Evolutionary conservation across 2,113 vertebrate species (phyloP).

Genomic region (Calyptommatus sinebrachiatus): DNA sequence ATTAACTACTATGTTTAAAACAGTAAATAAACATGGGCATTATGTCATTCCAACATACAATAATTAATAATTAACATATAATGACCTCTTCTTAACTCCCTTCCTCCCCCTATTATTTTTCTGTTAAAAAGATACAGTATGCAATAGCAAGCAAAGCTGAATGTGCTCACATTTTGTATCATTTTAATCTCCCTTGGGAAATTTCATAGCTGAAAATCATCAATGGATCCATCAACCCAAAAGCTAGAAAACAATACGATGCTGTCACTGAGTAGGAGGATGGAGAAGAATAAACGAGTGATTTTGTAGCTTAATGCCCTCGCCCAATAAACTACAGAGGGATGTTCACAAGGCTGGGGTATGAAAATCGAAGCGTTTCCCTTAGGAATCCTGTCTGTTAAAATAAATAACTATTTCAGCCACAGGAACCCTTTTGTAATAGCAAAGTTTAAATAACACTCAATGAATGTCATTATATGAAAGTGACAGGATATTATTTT

Average conservation of each 20-base stretch:
- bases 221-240: not conserved
- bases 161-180: conserved; percentile 1
- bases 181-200: conserved; percentile 11
- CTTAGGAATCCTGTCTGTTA: not conserved
- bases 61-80: too few species aligned
- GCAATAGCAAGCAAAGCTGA: conserved; percentile 1
- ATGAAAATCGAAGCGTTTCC: not conserved
- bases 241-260: conserved; percentile 5
- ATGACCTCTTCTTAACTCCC: too few species aligned
- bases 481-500: not conserved
- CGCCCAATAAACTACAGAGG: not conserved
- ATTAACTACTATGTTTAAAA: too few species aligned
- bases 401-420: not conserved
- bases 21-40: too few species aligned
- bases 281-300: not conserved
- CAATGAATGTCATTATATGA: too few species aligned
- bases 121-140: not conserved
- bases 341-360: not conserved
- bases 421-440: too few species aligned
- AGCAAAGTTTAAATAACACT: not conserved
- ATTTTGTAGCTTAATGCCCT: not conserved
- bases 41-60: too few species aligned
- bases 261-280: not conserved
- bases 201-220: conserved; percentile 15
- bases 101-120: too few species aligned